A percentile compares a stretch with the other conserved stretches of the same genome.
These are phyloP conservation scores for Acomys russatus DNA, from an alignment of 2,797 vertebrate genomes.

Conservation along the genomic window DNA sequence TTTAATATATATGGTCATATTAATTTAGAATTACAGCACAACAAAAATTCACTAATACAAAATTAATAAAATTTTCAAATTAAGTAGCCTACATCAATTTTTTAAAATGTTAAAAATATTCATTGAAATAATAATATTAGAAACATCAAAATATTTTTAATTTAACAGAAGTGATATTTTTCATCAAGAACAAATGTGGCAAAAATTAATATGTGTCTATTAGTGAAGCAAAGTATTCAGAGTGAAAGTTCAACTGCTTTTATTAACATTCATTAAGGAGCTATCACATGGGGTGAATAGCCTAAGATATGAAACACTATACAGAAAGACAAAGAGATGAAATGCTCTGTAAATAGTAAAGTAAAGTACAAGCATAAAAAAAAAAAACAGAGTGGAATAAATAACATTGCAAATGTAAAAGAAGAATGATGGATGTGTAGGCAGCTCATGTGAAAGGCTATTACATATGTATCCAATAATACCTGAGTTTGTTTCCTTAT, in stretches of 20 bases:
- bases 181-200: background rate
- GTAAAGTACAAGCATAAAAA: background rate
- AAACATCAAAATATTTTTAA: slow-evolving; percentile 1
- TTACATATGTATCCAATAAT: background rate
- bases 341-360: background rate
- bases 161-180: slow-evolving; percentile 17
- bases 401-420: background rate
- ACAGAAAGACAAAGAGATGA: background rate
- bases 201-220: slow-evolving; percentile 5
- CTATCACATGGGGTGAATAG: background rate
- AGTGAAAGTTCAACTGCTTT: background rate
- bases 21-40: background rate
- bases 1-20: background rate
- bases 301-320: slow-evolving; percentile 1
- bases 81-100: background rate
- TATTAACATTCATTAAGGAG: slow-evolving; percentile 2
- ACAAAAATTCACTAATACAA: background rate
- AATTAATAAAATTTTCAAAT: background rate
- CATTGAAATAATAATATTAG: slow-evolving; percentile 3
- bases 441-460: background rate
- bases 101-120: background rate
- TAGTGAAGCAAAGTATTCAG: slow-evolving; percentile 14
- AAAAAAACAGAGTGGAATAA: background rate
- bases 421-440: background rate
- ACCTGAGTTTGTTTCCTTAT: background rate